Percentiles rank a stretch among this genome's conserved stretches.
Evolutionary conservation across 2,797 vertebrate species (phyloP).

Genomic region (Crypturellus tataupa): DNA sequence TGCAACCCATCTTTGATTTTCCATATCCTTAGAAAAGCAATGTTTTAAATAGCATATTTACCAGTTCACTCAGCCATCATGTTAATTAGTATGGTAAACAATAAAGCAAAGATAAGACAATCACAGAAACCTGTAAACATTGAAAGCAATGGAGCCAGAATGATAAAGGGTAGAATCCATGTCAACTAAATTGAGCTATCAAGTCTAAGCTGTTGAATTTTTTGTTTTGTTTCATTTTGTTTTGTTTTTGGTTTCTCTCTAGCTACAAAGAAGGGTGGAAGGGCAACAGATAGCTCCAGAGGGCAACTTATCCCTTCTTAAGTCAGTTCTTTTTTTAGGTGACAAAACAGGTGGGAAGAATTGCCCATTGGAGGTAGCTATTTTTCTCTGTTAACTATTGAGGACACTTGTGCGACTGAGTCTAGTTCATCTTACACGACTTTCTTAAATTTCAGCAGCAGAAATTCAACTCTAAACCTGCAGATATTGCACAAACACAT

Average conservation of each 20-base stretch:
- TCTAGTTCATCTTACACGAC: neutral
- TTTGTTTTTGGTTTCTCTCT: neutral
- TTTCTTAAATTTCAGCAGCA: slow-evolving; percentile 4
- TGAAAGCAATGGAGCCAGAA: slow-evolving; percentile 4
- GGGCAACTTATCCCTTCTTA: neutral
- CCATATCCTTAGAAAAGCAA: neutral
- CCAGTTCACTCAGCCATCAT: neutral
- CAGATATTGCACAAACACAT: neutral
- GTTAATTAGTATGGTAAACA: neutral
- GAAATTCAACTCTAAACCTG: neutral
- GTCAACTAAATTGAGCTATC: neutral
- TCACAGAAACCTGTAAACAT: neutral
- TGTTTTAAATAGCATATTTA: neutral
- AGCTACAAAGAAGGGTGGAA: neutral
- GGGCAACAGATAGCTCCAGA: neutral
- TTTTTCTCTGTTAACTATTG: neutral
- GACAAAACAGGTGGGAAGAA: neutral
- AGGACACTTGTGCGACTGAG: neutral
- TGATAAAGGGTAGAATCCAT: neutral
- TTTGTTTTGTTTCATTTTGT: too few species aligned
- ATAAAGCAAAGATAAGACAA: neutral
- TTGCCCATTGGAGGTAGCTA: neutral
- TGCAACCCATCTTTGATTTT: neutral
- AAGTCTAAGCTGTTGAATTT: accelerated
- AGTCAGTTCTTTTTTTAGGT: neutral